These are phyloP conservation scores for Mayetiola destructor DNA, from an alignment of 2,888 invertebrate genomes.

Conservation along the genomic window DNA sequence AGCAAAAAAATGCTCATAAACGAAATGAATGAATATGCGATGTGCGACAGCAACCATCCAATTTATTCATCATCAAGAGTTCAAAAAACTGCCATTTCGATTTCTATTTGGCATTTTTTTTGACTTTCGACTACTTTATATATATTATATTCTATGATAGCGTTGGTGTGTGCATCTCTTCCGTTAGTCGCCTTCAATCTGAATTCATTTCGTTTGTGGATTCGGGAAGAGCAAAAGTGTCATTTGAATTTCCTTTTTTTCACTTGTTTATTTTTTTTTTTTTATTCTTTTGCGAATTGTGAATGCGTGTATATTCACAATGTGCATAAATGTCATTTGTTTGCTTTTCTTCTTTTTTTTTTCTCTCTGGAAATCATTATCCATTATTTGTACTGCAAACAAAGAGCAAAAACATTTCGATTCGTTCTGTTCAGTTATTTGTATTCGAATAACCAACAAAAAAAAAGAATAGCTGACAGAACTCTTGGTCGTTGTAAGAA, in stretches of 20 bases:
- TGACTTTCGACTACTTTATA: not conserved
- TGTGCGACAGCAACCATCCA: slow-evolving; percentile 10
- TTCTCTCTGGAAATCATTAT: slow-evolving; percentile 6
- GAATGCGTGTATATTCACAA: no score
- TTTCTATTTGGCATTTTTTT: not conserved
- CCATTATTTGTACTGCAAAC: slow-evolving; percentile 6
- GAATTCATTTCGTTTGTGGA: no score
- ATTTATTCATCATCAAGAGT: slow-evolving; percentile 12
- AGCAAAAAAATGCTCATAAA: no score
- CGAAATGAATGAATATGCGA: slow-evolving; percentile 2
- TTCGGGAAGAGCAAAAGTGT: no score
- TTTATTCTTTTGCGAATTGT: not conserved
- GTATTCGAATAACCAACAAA: no score
- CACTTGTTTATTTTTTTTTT: not conserved
- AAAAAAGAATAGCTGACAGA: no score
- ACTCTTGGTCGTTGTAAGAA: no score
- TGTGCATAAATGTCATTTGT: no score
- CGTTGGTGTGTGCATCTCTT: no score
- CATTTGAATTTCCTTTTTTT: not conserved
- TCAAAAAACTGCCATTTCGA: slow-evolving; percentile 7
- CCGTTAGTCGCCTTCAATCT: no score
- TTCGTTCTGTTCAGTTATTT: not conserved
- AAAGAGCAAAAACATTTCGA: not conserved
- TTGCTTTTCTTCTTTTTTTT: not conserved
- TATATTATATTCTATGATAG: not conserved